phyloP scores from a whole-genome alignment of 1,140 invertebrate genomes.

The Sitobion miscanthi region DNA sequence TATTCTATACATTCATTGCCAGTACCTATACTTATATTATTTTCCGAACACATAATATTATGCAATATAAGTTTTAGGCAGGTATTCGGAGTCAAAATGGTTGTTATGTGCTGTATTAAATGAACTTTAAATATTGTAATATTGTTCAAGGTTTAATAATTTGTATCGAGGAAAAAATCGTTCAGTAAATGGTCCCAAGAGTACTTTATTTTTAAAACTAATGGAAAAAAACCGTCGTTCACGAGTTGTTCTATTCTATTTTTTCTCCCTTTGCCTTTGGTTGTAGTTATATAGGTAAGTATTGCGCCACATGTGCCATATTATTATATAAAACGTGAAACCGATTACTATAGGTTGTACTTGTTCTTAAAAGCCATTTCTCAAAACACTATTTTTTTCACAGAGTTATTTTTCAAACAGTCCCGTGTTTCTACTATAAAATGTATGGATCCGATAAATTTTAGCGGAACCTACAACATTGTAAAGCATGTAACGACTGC shows the following conservation, averaged over 20 bases:
- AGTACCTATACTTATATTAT: background rate
- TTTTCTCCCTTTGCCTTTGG: background rate
- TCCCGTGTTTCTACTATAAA: background rate
- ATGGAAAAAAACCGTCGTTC: background rate
- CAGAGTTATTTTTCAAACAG: background rate
- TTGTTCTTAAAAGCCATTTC: constrained; percentile 18
- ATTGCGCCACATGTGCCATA: background rate
- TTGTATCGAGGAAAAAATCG: background rate
- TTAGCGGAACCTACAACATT: background rate
- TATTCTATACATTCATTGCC: too few relatives aligned
- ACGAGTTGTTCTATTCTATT: background rate
- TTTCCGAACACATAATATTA: background rate
- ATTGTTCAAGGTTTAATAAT: background rate
- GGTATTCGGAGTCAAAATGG: background rate
- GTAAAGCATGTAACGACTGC: background rate
- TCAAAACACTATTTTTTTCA: background rate
- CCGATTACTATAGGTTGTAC: background rate
- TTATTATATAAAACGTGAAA: background rate
- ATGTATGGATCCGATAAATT: background rate
- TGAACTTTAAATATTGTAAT: background rate
- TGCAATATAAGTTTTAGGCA: background rate
- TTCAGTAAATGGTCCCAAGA: background rate
- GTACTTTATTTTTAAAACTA: background rate
- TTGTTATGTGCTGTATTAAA: background rate
- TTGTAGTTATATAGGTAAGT: background rate